Conservation (phyloP, 2,888 invertebrate species). For the Nomada fucata region DNA sequence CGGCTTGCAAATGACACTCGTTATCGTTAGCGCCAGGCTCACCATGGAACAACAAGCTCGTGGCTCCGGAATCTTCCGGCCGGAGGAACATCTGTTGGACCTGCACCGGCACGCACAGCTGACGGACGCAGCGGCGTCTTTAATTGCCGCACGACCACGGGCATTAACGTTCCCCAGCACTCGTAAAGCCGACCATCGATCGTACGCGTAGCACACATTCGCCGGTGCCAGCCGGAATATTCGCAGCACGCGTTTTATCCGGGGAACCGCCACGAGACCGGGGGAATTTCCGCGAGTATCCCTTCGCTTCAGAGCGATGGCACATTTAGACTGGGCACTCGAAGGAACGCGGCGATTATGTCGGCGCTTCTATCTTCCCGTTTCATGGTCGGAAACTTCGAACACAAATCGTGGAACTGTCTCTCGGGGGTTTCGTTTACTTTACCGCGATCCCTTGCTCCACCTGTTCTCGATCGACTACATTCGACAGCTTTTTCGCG, state of each 20-base stretch:
- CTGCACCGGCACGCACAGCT: slow-evolving; percentile 3
- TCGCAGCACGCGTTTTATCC: neutral
- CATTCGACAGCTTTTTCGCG: too few species aligned
- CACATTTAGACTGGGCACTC: neutral
- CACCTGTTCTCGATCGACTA: neutral
- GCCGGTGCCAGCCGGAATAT: too few species aligned
- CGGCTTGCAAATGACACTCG: slow-evolving; percentile 45
- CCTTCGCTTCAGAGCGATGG: too few species aligned
- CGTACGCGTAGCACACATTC: neutral
- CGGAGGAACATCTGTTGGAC: slow-evolving; percentile 32
- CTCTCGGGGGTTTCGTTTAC: neutral
- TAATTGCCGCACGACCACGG: slow-evolving; percentile 24
- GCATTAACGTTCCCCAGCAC: slow-evolving; percentile 32
- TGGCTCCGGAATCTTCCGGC: neutral
- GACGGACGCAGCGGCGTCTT: slow-evolving; percentile 31
- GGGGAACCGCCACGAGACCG: neutral
- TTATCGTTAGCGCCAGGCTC: slow-evolving; percentile 42
- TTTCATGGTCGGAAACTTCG: too few species aligned
- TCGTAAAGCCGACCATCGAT: slow-evolving; percentile 28
- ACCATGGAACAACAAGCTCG: slow-evolving; percentile 24
- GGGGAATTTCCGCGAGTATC: too few species aligned
- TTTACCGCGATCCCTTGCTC: neutral
- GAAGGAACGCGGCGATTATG: neutral
- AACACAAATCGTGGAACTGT: neutral
- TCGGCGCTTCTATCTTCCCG: neutral